Evolutionary conservation across 2,888 invertebrate species (phyloP).

Genomic region (Phrixothrix hirtus): DNA sequence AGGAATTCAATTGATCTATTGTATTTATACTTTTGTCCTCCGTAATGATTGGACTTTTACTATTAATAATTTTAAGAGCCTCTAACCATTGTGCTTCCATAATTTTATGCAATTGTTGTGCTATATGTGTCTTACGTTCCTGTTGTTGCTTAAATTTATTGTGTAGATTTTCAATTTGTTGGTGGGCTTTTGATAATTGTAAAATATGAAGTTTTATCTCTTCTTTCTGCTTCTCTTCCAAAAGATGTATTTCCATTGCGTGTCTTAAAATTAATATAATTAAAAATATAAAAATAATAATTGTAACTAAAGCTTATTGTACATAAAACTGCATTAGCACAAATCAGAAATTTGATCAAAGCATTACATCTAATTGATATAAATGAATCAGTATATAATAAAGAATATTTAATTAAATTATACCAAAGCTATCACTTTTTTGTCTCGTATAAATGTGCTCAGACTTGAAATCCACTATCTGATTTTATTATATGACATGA

Average conservation of each 20-base stretch:
- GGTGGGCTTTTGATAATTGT: slow-evolving; percentile 70
- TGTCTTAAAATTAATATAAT: slow-evolving; percentile 59
- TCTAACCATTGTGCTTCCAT: slow-evolving; percentile 84
- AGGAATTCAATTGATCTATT: slow-evolving; percentile 46
- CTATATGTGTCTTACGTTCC: slow-evolving; percentile 66
- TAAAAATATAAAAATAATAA: neutral
- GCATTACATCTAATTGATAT: too few relatives aligned
- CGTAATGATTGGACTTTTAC: slow-evolving; percentile 41
- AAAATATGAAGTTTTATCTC: slow-evolving; percentile 74
- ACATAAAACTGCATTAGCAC: too few relatives aligned
- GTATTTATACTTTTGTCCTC: slow-evolving; percentile 29
- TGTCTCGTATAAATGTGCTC: too few relatives aligned
- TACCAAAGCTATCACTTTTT: too few relatives aligned
- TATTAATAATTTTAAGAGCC: slow-evolving; percentile 67
- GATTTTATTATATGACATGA: too few relatives aligned
- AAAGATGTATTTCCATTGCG: slow-evolving; percentile 71
- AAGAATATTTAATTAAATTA: too few relatives aligned
- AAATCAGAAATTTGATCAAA: too few relatives aligned
- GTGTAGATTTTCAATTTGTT: slow-evolving; percentile 69
- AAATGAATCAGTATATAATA: too few relatives aligned
- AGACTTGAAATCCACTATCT: too few relatives aligned
- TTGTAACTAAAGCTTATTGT: too few relatives aligned
- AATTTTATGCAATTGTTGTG: slow-evolving; percentile 70
- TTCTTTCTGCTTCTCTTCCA: slow-evolving; percentile 79
- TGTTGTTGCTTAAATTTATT: slow-evolving; percentile 59